Evolutionary conservation across 2,113 vertebrate genomes (phyloP), one percentile per base, ranked within the genome.

Genomic region (Struthio camelus): DNA sequence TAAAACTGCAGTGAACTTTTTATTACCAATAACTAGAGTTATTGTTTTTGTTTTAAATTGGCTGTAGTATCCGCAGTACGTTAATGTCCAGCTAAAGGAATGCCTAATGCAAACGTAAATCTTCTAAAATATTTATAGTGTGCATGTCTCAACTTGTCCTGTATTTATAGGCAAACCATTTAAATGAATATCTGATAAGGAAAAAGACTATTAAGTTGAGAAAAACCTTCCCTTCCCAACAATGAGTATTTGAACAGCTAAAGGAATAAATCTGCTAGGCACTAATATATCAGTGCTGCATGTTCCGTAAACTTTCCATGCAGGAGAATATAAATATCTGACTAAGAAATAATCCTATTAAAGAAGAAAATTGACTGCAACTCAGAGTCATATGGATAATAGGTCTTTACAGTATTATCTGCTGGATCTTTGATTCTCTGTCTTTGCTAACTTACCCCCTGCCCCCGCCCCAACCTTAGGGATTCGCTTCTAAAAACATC

Each of bases 111-210:
- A 82, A 95, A 59, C 89, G 85, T 97, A 96, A 96, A 96, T 97
- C 93, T 93, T 75, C 96, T 86, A 93, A 96, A 95, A 96, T 97
- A 97, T 98, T 97, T 97, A 95, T 71, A 86, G 82, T 50, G 32
- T 34, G 67, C 64, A 46, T 79, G 87, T 80, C 69, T 95, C 86
- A 91, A 71, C 81, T 53, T 56, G 92, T 95, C 77, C 93, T 92
- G 78, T 97, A 95, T 95, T 96, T 97, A 97, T 94, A 95, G 95
- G 95, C 90, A 93, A 96, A 85, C 59, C 90, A 94, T 97, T 95
- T 85, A 97, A 97, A 97, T 93, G 73, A 97, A 51, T 80, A 93
- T 92, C 84, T 96, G 96, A 97, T 95, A 85, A 95, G 79, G 94
- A 94, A 97, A 77, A 82, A 96, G 66, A 75, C 95, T 89, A 86